phyloP scores from a whole-genome alignment of 2,797 vertebrate species.

The Ctenosaura bakeri region DNA sequence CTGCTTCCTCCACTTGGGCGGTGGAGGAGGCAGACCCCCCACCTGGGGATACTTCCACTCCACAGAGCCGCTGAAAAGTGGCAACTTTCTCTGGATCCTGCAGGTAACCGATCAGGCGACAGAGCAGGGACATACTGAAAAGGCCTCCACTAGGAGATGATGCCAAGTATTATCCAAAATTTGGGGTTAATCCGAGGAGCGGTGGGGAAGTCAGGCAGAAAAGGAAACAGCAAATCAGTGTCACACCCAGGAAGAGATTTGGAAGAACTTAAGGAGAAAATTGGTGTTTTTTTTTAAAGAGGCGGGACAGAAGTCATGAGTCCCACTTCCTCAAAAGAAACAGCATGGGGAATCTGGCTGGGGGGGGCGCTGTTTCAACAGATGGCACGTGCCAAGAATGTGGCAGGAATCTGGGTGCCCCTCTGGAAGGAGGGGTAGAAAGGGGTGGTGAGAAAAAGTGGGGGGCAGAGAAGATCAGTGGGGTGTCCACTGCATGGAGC shows the following conservation, averaged over 20 bases:
- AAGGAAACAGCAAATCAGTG: background rate
- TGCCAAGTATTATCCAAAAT: background rate
- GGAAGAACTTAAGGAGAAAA: no score
- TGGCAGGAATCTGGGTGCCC: background rate
- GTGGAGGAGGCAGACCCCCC: slow-evolving; percentile 53
- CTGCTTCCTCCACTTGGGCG: slow-evolving; percentile 5
- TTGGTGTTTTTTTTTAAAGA: background rate
- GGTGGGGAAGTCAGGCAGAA: no score
- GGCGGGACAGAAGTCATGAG: background rate
- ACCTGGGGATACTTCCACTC: slow-evolving; percentile 82
- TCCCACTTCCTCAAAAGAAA: background rate
- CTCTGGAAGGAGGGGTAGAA: background rate
- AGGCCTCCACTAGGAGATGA: no score
- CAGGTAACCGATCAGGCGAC: slow-evolving; percentile 74
- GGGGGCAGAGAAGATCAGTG: background rate
- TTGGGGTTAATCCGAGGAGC: no score
- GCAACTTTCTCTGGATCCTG: slow-evolving; percentile 91
- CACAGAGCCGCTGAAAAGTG: slow-evolving; percentile 90
- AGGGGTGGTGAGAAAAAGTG: background rate
- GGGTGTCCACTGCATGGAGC: no score
- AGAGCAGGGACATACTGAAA: slow-evolving; percentile 71
- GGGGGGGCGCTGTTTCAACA: background rate
- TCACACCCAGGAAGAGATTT: background rate
- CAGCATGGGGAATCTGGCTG: no score
- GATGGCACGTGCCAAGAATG: background rate